phyloP scores from a whole-genome alignment of 2,888 invertebrate genomes.

The Xanthostigma xanthostigma region DNA sequence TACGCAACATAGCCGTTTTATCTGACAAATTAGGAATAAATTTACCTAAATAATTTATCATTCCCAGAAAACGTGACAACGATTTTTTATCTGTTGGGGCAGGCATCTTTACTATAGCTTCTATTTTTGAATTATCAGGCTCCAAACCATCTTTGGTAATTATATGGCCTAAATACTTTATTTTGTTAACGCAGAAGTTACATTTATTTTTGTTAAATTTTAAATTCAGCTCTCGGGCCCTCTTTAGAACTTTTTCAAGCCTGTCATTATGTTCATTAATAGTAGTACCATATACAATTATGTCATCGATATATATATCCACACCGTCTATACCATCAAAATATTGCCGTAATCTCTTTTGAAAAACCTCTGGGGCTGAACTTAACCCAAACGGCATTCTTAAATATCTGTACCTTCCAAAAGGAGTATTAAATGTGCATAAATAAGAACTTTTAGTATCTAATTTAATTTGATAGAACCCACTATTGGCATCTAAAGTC shows the following conservation, averaged over 20 bases:
- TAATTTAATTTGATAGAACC: too few species aligned
- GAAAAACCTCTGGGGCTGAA: conserved; percentile 12
- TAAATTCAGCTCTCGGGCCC: conserved; percentile 9
- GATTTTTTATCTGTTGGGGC: conserved; percentile 11
- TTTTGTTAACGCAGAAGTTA: conserved; percentile 7
- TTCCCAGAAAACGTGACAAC: conserved; percentile 14
- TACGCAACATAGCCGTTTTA: conserved; percentile 13
- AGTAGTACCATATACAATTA: too few species aligned
- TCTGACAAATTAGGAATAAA: conserved; percentile 15
- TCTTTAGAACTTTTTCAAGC: background rate
- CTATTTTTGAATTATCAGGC: conserved; percentile 6
- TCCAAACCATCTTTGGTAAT: conserved; percentile 5
- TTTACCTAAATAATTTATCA: conserved; percentile 13
- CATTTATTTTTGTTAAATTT: conserved; percentile 14
- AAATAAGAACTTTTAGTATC: too few species aligned
- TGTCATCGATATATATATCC: too few species aligned
- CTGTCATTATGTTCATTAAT: conserved; percentile 13
- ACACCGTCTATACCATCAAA: conserved; percentile 5
- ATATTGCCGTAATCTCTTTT: conserved; percentile 8
- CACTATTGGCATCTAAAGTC: too few species aligned
- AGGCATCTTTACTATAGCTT: conserved; percentile 14
- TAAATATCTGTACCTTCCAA: conserved; percentile 7
- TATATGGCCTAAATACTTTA: conserved; percentile 14
- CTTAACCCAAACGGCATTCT: conserved; percentile 11
- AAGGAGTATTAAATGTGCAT: conserved; percentile 3